Evolutionary conservation across 1,140 invertebrate species (phyloP), one percentile per base, ranked within the genome.

Genomic region (Drosophila nannoptera): DNA sequence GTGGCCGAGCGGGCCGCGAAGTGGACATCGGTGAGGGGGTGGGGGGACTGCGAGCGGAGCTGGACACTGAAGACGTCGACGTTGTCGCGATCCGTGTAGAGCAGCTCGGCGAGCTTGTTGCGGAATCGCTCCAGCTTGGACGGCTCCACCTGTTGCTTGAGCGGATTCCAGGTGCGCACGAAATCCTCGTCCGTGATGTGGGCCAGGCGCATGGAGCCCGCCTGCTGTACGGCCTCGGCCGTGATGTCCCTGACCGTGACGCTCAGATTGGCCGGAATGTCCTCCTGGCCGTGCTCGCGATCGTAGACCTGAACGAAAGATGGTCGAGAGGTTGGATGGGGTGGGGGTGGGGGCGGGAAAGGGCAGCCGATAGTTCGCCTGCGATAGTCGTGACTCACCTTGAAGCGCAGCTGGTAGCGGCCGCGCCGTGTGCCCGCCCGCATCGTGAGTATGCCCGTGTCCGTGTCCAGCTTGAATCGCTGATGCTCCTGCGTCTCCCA

Each of bases 61-160:
- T 93, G 92, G 1, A 94, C 92, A 74, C 93, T 94, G 67, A 95
- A 94, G 2, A 95, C 91, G 73, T 94, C 93, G 11, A 95, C 91
- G 84, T 93, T 93, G 5, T 92, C 90, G 31, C 89, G 86, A 38
- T 91, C 90, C 0, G 91, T 91, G 55, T 90, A 90, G 4, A 93
- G 69, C 14, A 94, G 88, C 58, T 92, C 91, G 3, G 90, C 90
- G 50, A 92, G 56, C 68, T 92, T 91, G 56, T 91, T 90, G 56
- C 91, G 90, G 54, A 94, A 92, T 38, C 90, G 89, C 62, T 94
- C 92, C 55, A 92, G 89, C 75, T 92, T 93, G 36, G 92, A 93
- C 48, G 90, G 90, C 2, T 84, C 77, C 16, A 78, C 72, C 31
- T 69, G 75, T 7, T 88, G 83, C 33, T 87, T 82, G 7, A 88